Evolutionary conservation across 2,113 vertebrate genomes (phyloP), one percentile per base, ranked within the genome.

Genomic region (Eubucco bourcierii): DNA sequence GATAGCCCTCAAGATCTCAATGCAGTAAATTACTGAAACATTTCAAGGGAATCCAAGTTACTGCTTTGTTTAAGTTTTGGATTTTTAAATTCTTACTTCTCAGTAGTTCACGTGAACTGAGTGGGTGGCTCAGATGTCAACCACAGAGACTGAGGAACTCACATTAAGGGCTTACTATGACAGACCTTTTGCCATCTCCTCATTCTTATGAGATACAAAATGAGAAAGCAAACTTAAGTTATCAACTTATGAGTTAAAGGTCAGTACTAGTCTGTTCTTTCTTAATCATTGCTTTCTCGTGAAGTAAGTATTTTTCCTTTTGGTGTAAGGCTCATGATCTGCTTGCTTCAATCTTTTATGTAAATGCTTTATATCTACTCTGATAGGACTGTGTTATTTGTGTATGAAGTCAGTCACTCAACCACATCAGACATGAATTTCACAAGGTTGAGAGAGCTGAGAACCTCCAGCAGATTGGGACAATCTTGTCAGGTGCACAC

Each of bases 151-250:
- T 50, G 58, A 76, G 67, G 46, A 84, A 17, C 13, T 84, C 13
- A 4, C 0, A 0, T 46, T 75, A 47, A 47, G 21, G 61, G 27
- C 29, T 80, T 88, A 44, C 77, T 81, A 0, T 63, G 71, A 39
- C 63, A 91, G 47, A 74, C 14, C 53, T 90, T 92, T 71, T 93
- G 37, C 31, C 20, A 31, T n/a, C 17, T 86, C 33, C 63, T 94
- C 14, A 6, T 81, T 87, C 59, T 83, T 83, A 20, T 39, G 34
- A 78, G 83, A 34, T 72, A 44, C 5, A 76, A 86, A 77, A 91
- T 71, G 61, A 77, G 41, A 50, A 72, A 86, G 39, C 59, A 85
- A 72, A 65, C 28, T 39, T 10, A 76, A 77, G 15, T 78, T 86
- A 52, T 2, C 31, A 3, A 3, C 6, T 68, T 72, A 31, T 56